Conservation (phyloP, 1,140 invertebrate genomes). For the Aricia agestis region DNA sequence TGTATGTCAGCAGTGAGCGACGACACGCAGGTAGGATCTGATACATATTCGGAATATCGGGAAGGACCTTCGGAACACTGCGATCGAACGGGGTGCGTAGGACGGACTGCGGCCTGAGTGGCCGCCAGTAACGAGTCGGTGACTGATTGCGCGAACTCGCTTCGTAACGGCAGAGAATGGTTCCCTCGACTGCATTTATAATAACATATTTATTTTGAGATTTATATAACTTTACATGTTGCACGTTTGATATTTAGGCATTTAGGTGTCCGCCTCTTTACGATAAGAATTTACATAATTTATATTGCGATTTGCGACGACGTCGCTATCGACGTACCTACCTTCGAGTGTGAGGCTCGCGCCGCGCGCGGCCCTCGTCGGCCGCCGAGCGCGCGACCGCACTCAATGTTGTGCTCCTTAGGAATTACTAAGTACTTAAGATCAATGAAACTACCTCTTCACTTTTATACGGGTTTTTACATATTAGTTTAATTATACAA, state of each 20-base stretch:
- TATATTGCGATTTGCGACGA: conserved; percentile 34
- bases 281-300: conserved; percentile 53
- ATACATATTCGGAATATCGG: conserved; percentile 36
- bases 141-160: conserved; percentile 64
- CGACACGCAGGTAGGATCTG: conserved; percentile 42
- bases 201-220: conserved; percentile 74
- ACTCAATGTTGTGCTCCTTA: conserved; percentile 60
- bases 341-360: conserved; percentile 39
- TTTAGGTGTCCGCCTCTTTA: conserved; percentile 66
- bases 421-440: conserved; percentile 71
- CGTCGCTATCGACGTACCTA: conserved; percentile 38
- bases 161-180: conserved; percentile 60
- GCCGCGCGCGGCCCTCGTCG: conserved; percentile 36
- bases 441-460: conserved; percentile 73
- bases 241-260: conserved; percentile 67
- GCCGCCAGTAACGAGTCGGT: conserved; percentile 57
- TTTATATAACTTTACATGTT: conserved; percentile 66
- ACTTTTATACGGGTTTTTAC: conserved; percentile 74
- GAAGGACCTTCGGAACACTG: conserved; percentile 47
- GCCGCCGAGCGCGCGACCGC: conserved; percentile 25
- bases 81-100: conserved; percentile 51
- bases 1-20: conserved; percentile 32
- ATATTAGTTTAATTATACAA: conserved; percentile 75
- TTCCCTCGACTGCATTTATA: conserved; percentile 72
- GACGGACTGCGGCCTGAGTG: conserved; percentile 40